These are phyloP conservation scores for Nemotelus nigrinus DNA, from an alignment of 2,888 invertebrate genomes.

Conservation along the genomic window DNA sequence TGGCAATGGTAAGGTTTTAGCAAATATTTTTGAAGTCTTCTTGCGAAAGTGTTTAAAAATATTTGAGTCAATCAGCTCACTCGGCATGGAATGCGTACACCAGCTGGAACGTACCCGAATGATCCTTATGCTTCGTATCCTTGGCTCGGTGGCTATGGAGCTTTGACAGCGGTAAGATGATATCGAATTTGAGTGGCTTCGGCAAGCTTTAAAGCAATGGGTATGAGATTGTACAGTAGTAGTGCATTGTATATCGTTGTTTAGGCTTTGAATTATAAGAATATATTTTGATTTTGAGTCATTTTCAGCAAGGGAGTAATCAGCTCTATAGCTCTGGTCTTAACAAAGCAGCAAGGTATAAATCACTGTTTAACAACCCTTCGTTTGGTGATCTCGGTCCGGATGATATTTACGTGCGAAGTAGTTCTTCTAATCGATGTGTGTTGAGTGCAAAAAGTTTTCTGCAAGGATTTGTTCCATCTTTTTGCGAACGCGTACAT, in stretches of 20 bases:
- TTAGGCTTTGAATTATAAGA: too few species aligned
- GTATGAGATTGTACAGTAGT: too few species aligned
- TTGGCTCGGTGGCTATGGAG: constrained; percentile 16
- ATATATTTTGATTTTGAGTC: neutral
- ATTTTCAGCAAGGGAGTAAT: constrained; percentile 22
- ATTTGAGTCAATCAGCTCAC: too few species aligned
- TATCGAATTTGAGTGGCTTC: too few species aligned
- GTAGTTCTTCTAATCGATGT: constrained; percentile 13
- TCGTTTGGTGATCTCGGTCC: neutral
- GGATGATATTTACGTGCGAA: constrained; percentile 6
- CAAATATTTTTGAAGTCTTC: too few species aligned
- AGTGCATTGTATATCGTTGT: too few species aligned
- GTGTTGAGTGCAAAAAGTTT: constrained; percentile 27
- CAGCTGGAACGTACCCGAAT: neutral
- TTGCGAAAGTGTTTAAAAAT: too few species aligned
- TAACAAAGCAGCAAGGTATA: constrained; percentile 11
- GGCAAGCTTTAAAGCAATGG: too few species aligned
- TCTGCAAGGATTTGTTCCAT: constrained; percentile 7
- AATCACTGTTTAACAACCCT: neutral
- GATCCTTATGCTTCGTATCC: constrained; percentile 9
- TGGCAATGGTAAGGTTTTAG: neutral
- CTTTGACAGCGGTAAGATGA: constrained; percentile 6
- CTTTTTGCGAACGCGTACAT: neutral
- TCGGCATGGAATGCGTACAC: constrained; percentile 21
- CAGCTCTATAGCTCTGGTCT: constrained; percentile 24